Conservation (phyloP, 1,140 invertebrate genomes). For the Diorhabda carinulata region DNA sequence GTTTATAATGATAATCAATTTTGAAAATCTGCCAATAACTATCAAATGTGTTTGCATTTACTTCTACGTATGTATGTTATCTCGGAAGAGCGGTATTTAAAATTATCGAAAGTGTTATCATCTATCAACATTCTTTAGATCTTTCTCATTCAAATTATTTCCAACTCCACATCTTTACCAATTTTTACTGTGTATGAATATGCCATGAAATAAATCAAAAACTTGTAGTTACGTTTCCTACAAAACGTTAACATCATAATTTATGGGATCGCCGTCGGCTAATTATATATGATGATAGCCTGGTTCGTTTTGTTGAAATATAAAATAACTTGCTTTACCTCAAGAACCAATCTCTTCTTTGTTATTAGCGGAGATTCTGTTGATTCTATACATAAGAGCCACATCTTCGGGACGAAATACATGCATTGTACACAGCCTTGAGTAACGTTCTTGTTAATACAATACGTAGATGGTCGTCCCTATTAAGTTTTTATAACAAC, state of each 20-base stretch:
- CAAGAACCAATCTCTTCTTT: conserved; percentile 35
- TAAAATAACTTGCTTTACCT: conserved; percentile 43
- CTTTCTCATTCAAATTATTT: too few species aligned
- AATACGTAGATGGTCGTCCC: not conserved
- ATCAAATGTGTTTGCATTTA: too few species aligned
- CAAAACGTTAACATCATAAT: conserved; percentile 45
- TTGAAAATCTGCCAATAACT: too few species aligned
- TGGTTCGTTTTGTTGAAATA: conserved; percentile 45
- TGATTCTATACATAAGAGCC: conserved; percentile 21
- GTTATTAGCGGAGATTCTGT: conserved; percentile 41
- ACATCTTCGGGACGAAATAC: not conserved
- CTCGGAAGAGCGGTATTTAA: too few species aligned
- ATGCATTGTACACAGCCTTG: not conserved
- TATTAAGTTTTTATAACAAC: too few species aligned
- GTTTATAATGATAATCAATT: too few species aligned
- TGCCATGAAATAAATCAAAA: conserved; percentile 37
- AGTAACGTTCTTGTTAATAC: not conserved
- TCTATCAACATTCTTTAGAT: too few species aligned
- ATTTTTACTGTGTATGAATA: conserved; percentile 15
- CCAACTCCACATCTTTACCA: too few species aligned
- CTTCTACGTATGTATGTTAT: too few species aligned
- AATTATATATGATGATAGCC: conserved; percentile 43
- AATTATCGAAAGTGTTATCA: too few species aligned
- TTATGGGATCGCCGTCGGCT: conserved; percentile 42
- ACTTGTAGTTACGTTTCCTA: conserved; percentile 35